Percentiles rank a stretch among this genome's conserved stretches.
Conservation (phyloP, 2,113 vertebrate genomes). For the Dryoscopus gambensis region DNA sequence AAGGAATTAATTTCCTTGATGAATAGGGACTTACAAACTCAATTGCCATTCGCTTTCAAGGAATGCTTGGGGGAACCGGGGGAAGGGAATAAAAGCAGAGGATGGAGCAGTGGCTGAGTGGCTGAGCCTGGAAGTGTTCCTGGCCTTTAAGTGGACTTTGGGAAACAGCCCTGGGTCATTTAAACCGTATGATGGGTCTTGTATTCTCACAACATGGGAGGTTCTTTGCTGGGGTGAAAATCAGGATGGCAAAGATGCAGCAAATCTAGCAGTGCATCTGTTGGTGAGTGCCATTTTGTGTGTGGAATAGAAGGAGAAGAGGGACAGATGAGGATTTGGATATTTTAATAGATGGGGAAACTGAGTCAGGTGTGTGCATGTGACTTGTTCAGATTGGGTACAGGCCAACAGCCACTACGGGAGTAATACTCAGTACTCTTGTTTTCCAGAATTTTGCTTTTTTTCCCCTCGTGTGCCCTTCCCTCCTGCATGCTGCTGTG, state of each 20-base stretch:
- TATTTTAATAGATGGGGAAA: not conserved
- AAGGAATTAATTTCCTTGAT: constrained; percentile 79
- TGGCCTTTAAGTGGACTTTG: constrained; percentile 39
- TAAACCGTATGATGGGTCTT: constrained; percentile 24
- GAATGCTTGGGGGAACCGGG: not conserved
- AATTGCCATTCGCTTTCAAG: constrained; percentile 66
- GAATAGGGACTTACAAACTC: constrained; percentile 75
- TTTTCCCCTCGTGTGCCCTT: not conserved
- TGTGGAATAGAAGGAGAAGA: not conserved
- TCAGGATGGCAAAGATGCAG: not conserved
- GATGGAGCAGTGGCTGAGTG: not conserved
- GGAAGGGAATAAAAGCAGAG: constrained; percentile 1
- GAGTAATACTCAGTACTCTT: not conserved
- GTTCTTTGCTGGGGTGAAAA: not conserved
- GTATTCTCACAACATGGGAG: not conserved
- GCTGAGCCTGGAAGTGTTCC: constrained; percentile 23
- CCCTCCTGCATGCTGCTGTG: not conserved
- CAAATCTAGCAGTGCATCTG: not conserved
- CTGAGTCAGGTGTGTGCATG: not conserved
- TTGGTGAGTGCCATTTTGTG: not conserved
- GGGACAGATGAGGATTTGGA: not conserved
- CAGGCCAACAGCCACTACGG: not conserved
- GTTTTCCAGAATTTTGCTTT: not conserved
- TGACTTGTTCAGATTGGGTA: not conserved
- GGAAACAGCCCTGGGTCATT: constrained; percentile 23